Evolutionary conservation across 2,888 invertebrate genomes (phyloP).

Genomic region (Celastrina argiolus): DNA sequence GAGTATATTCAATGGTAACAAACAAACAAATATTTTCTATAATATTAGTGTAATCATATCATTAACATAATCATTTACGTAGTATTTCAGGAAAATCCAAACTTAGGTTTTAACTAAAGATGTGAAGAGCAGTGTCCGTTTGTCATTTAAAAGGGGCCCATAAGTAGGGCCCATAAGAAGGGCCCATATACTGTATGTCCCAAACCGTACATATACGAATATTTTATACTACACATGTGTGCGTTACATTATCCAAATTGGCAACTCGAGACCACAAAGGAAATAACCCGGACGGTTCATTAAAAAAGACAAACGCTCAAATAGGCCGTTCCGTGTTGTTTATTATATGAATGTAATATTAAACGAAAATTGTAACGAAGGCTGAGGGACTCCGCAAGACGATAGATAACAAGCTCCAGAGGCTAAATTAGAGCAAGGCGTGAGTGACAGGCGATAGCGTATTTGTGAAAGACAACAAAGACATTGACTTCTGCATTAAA

Average conservation of each 20-base stretch:
- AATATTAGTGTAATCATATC: too few relatives aligned
- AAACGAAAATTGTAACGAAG: slow-evolving; percentile 72
- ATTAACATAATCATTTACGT: too few relatives aligned
- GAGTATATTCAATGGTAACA: too few relatives aligned
- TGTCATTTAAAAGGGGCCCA: too few relatives aligned
- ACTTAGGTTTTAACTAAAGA: too few relatives aligned
- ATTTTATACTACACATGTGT: slow-evolving; percentile 4
- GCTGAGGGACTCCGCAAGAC: slow-evolving; percentile 62
- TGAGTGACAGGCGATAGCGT: slow-evolving; percentile 29
- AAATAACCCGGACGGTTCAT: slow-evolving; percentile 34
- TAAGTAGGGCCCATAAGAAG: too few relatives aligned
- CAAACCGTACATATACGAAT: neutral
- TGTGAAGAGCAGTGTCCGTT: too few relatives aligned
- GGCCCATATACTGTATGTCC: too few relatives aligned
- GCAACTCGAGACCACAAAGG: slow-evolving; percentile 38
- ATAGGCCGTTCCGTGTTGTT: slow-evolving; percentile 45
- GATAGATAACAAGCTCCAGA: slow-evolving; percentile 61
- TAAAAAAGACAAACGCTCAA: slow-evolving; percentile 42
- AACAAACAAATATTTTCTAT: too few relatives aligned
- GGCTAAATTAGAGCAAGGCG: slow-evolving; percentile 38
- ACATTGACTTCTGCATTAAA: too few relatives aligned
- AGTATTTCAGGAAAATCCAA: too few relatives aligned
- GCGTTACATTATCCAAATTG: slow-evolving; percentile 32
- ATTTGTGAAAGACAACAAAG: neutral
- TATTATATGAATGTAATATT: slow-evolving; percentile 64